Evolutionary conservation across 2,888 invertebrate species (phyloP), one percentile per base, ranked within the genome.

Genomic region (Melanophora roralis): DNA sequence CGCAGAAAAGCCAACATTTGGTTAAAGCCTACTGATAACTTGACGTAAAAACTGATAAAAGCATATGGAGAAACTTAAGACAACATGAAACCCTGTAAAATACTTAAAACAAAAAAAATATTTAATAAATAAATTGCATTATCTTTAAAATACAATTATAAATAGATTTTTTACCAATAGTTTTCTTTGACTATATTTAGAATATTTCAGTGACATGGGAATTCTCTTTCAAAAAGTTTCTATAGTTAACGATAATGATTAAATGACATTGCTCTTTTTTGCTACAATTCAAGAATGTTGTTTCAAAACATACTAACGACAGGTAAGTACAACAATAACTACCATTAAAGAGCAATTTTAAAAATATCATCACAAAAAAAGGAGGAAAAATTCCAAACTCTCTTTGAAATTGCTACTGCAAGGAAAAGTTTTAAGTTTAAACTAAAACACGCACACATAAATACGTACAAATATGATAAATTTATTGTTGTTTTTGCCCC

Each of bases 241-340:
- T 19, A 45, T 45, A 45, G 45, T 45, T 45, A 45, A 45, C 19
- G 19, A 45, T 45, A 45, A 11, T 9, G 11, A 19, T 45, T 19
- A 16, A 45, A 45, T 43, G 16, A 45, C 19, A 11, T 21, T 45
- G 11, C 11, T 45, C 2, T 45, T n/a, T 45, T 45, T 45, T 21
- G 9, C 9, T 19, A 11, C 19, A 19, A 9, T 19, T 45, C 8
- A 45, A 9, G 16, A 19, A 19, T 45, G 21, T 43, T 16, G 9
- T 43, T 27, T 43, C 43, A 59, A 23, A 43, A 59, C 27, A 27
- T 11, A 27, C 27, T 43, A 27, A 59, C 19, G 27, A 27, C 5
- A 59, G 59, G 14, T 59, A 59, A 59, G 1, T 27, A 59, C 43
- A 14, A 27, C 23, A 2, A n/a, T 51, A 51, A 51, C 49, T 51